Base-by-base conservation (phyloP, 2,888 invertebrate species). In the Neoascia interrupta region DNA sequence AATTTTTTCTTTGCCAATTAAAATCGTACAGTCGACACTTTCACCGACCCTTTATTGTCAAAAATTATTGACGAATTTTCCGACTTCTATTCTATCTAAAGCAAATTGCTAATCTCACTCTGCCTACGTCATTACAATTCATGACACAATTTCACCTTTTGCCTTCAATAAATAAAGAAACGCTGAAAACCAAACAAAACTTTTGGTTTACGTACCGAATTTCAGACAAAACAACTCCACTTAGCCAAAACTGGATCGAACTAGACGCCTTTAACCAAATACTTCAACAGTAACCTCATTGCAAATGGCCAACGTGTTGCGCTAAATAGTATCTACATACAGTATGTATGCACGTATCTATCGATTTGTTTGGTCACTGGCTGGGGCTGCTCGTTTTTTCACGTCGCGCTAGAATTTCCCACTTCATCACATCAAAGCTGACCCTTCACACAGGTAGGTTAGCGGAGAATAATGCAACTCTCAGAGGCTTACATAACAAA, bases 301-400 rank as follows among this genome's bases (percentile, higher is more conserved):
- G 54, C 66, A 58, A 64, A 56, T 64, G 56, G 64, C 34, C 72
- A 72, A 73, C 66, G 66, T 73, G 73, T 73, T 73, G 73, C 73
- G 51, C 45, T 11, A 21, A 45, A 37, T 37, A 5, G 16, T 31
- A 54, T 36, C 23, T 21, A 37, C 41, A 72, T 41, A 36, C 37
- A 53, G 31, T 45, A 21, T 39, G 21, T n/a, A n/a, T n/a, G n/a
- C n/a, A n/a, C n/a, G n/a, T n/a, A n/a, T n/a, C n/a, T n/a, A n/a
- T n/a, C n/a, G n/a, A n/a, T n/a, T n/a, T n/a, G n/a, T n/a, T n/a
- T 31, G 31, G 31, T 31, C 10, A 31, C 31, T 31, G 31, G 31
- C n/a, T 31, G n/a, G 1, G 5, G 19, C 8, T 6, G 31, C 10
- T n/a, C 10, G 31, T 31, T 31, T 26, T 5, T 26, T 26, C 4